A percentile compares a stretch with the other conserved stretches of the same genome.
These are phyloP conservation scores for Ferdinandea cuprea DNA, from an alignment of 2,888 invertebrate species.

Conservation along the genomic window DNA sequence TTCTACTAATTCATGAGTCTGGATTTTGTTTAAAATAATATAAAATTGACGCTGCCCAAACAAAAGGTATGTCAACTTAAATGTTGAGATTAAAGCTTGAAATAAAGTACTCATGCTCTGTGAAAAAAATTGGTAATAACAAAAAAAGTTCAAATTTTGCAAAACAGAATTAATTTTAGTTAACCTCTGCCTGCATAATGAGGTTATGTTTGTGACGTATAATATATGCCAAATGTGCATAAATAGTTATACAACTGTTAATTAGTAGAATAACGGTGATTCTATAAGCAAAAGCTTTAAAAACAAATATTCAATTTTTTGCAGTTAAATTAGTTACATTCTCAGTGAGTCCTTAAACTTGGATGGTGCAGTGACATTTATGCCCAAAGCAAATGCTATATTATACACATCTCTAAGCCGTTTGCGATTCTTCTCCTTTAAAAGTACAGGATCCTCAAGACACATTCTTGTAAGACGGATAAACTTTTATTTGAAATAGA, in stretches of 20 bases:
- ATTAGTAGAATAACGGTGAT: slow-evolving; percentile 13
- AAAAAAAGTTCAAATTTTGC: too few relatives aligned
- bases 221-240: slow-evolving; percentile 1
- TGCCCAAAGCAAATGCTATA: slow-evolving; percentile 30
- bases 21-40: slow-evolving; percentile 4
- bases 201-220: slow-evolving; percentile 18
- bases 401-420: slow-evolving; percentile 26
- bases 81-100: slow-evolving; percentile 38
- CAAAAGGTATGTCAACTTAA: slow-evolving; percentile 34
- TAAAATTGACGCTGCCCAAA: slow-evolving; percentile 41
- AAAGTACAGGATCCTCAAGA: slow-evolving; percentile 28
- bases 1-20: slow-evolving; percentile 47
- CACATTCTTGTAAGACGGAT: slow-evolving; percentile 17
- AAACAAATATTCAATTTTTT: too few relatives aligned
- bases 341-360: slow-evolving; percentile 32
- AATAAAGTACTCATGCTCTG: slow-evolving; percentile 39
- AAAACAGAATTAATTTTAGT: not conserved
- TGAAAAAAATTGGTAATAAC: not conserved
- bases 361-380: slow-evolving; percentile 50
- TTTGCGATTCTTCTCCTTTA: slow-evolving; percentile 38
- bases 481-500: slow-evolving; percentile 2
- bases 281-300: too few relatives aligned
- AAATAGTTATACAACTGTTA: slow-evolving; percentile 16
- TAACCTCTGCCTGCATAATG: slow-evolving; percentile 35
- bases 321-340: slow-evolving; percentile 55